phyloP scores from a whole-genome alignment of 2,113 vertebrate species.

The Nothobranchius kuhntae region DNA sequence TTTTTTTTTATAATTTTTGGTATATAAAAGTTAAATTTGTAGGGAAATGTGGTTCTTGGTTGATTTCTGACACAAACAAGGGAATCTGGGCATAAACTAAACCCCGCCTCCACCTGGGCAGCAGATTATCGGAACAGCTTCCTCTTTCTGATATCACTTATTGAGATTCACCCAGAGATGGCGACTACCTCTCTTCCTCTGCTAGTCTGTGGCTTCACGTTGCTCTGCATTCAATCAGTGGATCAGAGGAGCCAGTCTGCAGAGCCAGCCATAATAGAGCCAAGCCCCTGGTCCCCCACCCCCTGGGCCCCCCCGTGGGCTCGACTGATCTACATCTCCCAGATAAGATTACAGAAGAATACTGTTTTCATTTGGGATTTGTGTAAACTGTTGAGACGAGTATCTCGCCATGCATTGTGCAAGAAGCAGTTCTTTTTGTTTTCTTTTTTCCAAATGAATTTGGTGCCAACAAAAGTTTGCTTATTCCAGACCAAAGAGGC shows the following conservation, averaged over 20 bases:
- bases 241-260: conserved; percentile 82
- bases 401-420: conserved; percentile 49
- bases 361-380: conserved; percentile 80
- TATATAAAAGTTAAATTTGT: too few species aligned
- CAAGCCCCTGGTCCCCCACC: conserved; percentile 15
- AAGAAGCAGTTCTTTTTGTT: conserved; percentile 42
- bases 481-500: conserved; percentile 59
- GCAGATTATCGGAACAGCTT: conserved; percentile 58
- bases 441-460: conserved; percentile 34
- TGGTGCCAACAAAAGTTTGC: conserved; percentile 48
- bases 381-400: conserved; percentile 78
- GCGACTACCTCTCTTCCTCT: conserved; percentile 45
- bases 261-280: conserved; percentile 80
- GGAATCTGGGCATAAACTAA: conserved; percentile 5
- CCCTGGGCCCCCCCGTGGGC: background rate
- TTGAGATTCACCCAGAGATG: conserved; percentile 69
- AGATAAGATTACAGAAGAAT: conserved; percentile 82
- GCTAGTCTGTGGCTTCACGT: conserved; percentile 53
- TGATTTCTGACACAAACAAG: background rate
- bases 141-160: conserved; percentile 24
- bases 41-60: too few species aligned
- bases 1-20: too few species aligned
- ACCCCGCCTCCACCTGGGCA: conserved; percentile 54
- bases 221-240: conserved; percentile 75
- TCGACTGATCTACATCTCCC: conserved; percentile 74